Evolutionary conservation across 2,113 vertebrate genomes (phyloP).

Genomic region (Penelope pileata): DNA sequence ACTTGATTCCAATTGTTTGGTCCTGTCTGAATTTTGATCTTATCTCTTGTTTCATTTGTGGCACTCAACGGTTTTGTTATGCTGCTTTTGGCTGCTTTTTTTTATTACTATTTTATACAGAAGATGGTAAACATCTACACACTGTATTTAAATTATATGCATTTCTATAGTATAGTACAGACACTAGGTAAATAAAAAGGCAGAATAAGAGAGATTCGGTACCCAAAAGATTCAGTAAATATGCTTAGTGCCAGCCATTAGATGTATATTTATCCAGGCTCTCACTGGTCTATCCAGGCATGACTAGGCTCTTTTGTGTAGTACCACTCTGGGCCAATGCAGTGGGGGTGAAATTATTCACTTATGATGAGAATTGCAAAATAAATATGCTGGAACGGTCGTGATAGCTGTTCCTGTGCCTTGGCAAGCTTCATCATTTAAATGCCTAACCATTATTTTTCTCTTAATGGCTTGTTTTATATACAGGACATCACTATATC

Average conservation of each 20-base stretch:
- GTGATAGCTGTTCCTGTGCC: not conserved
- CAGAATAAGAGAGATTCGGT: not conserved
- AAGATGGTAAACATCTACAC: not conserved
- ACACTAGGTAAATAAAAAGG: not conserved
- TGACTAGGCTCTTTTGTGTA: not conserved
- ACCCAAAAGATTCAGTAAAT: not conserved
- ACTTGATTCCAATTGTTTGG: not conserved
- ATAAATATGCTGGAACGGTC: not conserved
- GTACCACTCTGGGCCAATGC: not conserved
- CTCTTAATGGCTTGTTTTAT: conserved; percentile 43
- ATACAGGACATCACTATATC: conserved; percentile 32
- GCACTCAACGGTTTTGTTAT: not conserved
- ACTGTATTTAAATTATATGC: not conserved
- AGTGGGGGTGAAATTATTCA: not conserved
- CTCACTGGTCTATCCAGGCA: not conserved
- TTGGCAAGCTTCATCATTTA: conserved; percentile 27
- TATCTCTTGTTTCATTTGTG: not conserved
- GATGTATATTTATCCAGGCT: not conserved
- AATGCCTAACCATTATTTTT: conserved; percentile 42
- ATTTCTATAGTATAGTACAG: not conserved
- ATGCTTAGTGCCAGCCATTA: not conserved
- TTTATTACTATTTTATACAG: not conserved
- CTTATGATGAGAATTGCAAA: not conserved
- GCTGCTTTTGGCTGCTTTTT: not conserved
- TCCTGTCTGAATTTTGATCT: not conserved